Evolutionary conservation across 2,797 vertebrate genomes (phyloP).

Genomic region (Rhodeus uyekii): DNA sequence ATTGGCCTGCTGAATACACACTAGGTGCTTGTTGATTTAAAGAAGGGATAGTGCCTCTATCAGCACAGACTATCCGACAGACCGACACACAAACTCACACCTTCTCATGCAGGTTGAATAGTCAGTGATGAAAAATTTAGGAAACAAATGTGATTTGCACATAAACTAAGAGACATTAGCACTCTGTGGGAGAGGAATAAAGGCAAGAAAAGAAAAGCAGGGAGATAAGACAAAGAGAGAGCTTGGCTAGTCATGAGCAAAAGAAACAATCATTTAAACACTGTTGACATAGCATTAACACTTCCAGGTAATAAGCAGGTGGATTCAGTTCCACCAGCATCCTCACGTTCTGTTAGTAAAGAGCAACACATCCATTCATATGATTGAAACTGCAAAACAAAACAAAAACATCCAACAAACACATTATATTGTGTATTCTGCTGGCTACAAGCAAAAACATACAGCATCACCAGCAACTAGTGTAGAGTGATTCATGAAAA

Average conservation of each 20-base stretch:
- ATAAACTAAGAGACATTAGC: slow-evolving; percentile 51
- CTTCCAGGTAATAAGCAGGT: slow-evolving; percentile 33
- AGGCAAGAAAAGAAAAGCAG: slow-evolving; percentile 36
- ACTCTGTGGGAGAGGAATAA: slow-evolving; percentile 48
- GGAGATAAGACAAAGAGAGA: slow-evolving; percentile 38
- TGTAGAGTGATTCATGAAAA: not conserved
- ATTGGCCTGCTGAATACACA: slow-evolving; percentile 77
- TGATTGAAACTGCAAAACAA: not conserved
- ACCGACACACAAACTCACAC: slow-evolving; percentile 21
- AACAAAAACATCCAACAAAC: not conserved
- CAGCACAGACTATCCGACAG: not conserved
- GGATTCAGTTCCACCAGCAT: slow-evolving; percentile 21
- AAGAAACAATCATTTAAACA: slow-evolving; percentile 52
- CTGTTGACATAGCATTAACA: slow-evolving; percentile 29
- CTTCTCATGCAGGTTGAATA: slow-evolving; percentile 44
- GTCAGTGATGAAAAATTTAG: slow-evolving; percentile 41
- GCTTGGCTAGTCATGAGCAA: slow-evolving; percentile 46
- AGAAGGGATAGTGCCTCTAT: slow-evolving; percentile 49
- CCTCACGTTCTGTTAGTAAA: not conserved
- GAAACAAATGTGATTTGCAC: slow-evolving; percentile 47
- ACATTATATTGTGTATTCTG: not conserved
- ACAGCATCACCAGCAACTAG: not conserved
- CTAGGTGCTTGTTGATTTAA: slow-evolving; percentile 79
- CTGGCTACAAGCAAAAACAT: not conserved
- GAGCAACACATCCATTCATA: not conserved